These are phyloP conservation scores for Pandemis cinnamomeana DNA, from an alignment of 2,888 invertebrate genomes.

Conservation along the genomic window DNA sequence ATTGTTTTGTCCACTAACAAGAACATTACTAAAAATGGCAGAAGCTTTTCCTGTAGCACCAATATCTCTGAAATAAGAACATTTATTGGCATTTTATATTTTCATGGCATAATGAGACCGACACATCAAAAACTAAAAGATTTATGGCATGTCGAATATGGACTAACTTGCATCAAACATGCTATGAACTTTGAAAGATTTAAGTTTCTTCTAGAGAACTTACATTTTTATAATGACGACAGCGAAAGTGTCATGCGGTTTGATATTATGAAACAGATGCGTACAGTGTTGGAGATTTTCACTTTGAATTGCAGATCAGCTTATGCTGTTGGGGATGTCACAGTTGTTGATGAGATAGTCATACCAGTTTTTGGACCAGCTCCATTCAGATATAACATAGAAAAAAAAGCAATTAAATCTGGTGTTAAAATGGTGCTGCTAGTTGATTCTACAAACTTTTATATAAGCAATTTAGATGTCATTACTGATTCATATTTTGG, in stretches of 20 bases:
- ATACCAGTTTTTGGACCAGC: conserved; percentile 76
- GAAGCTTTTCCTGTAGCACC: conserved; percentile 52
- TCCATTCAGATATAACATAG: conserved; percentile 73
- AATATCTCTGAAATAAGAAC: conserved; percentile 69
- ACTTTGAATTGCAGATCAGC: conserved; percentile 74
- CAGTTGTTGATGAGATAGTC: conserved; percentile 75
- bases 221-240: conserved; percentile 66
- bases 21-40: conserved; percentile 60
- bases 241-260: conserved; percentile 61
- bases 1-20: conserved; percentile 75
- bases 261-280: conserved; percentile 73
- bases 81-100: conserved; percentile 75
- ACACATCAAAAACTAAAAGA: conserved; percentile 70
- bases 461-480: conserved; percentile 74
- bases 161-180: conserved; percentile 63
- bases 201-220: conserved; percentile 68
- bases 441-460: conserved; percentile 74
- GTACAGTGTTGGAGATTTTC: conserved; percentile 77
- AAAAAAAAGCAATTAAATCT: conserved; percentile 65
- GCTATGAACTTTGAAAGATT: conserved; percentile 73
- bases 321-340: conserved; percentile 63
- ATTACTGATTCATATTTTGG: conserved; percentile 70
- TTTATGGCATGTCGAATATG: conserved; percentile 71
- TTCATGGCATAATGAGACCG: conserved; percentile 75
- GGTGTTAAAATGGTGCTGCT: conserved; percentile 75